Evolutionary conservation across 2,113 vertebrate genomes (phyloP), one percentile per base, ranked within the genome.

Genomic region (Nothocercus nigrocapillus): DNA sequence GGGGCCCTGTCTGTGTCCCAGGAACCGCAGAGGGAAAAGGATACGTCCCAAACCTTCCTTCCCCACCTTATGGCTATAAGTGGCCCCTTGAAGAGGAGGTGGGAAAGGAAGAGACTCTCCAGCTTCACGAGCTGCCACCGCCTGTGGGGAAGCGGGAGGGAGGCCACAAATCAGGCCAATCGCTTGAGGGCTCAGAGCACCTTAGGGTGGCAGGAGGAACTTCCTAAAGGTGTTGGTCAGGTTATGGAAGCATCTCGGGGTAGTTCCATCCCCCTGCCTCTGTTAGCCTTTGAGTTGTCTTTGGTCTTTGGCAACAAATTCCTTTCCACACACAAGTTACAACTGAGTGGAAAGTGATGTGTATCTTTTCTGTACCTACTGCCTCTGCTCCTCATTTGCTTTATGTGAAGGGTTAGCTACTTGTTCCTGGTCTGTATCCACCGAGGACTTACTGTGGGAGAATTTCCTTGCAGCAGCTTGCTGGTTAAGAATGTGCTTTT

Each of bases 1-100:
- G 42, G 68, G 85, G 78, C 91, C 47, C 67, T 95, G 90, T 82
- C 92, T 91, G 92, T 88, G 75, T 67, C 42, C 70, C 93, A 84
- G 66, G 42, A 91, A 42, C 15, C 42, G 24, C 53, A 18, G 69
- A 82, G 74, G 70, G 87, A 91, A 56, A n/a, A 75, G 78, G 18
- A n/a, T 54, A 68, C 92, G 28, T 17, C 38, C 80, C 68, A 59
- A 92, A 68, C 63, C 34, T 82, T 44, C 69, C 28, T 61, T 73
- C 38, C 85, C 47, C 54, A 25, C 51, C 56, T 44, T 47, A 0
- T 56, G 75, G 62, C 42, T 8, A 2, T 72, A 93, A 66, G 86
- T 89, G 45, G 34, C 28, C 15, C 34, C 72, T 3, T 12, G 13
- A 6, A 54, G 73, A 68, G 58, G 78, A 91, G 19, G 56, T 62